Evolutionary conservation across 2,113 vertebrate genomes (phyloP).

Genomic region (Sula dactylatra): DNA sequence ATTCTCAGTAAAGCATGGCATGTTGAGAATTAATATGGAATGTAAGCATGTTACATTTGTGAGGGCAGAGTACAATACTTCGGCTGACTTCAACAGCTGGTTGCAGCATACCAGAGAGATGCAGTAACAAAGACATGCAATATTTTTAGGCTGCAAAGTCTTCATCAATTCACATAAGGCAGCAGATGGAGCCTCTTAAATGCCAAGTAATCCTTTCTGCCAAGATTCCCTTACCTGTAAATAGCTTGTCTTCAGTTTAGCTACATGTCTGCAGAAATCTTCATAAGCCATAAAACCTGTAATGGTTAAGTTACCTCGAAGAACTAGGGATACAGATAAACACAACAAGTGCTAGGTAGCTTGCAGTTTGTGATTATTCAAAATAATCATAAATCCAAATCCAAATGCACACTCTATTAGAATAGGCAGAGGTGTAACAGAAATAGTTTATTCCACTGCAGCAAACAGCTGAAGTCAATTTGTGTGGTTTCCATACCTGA

Average conservation of each 20-base stretch:
- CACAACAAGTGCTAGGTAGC: not conserved
- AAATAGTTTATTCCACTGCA: not conserved
- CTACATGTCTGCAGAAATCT: slow-evolving; percentile 78
- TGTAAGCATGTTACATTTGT: not conserved
- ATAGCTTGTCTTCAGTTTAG: slow-evolving; percentile 75
- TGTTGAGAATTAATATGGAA: not conserved
- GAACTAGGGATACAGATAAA: not conserved
- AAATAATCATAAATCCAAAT: not conserved
- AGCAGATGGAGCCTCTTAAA: not conserved
- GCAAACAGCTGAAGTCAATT: not conserved
- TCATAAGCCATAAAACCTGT: slow-evolving; percentile 72
- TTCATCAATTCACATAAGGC: not conserved
- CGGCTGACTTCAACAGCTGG: not conserved
- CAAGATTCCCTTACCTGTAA: slow-evolving; percentile 71
- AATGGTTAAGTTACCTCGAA: slow-evolving; percentile 69
- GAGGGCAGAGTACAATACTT: not conserved
- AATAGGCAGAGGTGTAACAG: not conserved
- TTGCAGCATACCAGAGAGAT: not conserved
- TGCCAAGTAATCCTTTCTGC: not conserved
- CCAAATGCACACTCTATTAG: not conserved
- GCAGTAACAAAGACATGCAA: not conserved
- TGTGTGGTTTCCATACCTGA: not conserved
- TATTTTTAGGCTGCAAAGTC: not conserved
- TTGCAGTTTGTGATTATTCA: not conserved
- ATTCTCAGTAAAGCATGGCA: not conserved